These are phyloP conservation scores for Drosophila grimshawi DNA, from an alignment of 1,140 invertebrate species.

Conservation along the genomic window DNA sequence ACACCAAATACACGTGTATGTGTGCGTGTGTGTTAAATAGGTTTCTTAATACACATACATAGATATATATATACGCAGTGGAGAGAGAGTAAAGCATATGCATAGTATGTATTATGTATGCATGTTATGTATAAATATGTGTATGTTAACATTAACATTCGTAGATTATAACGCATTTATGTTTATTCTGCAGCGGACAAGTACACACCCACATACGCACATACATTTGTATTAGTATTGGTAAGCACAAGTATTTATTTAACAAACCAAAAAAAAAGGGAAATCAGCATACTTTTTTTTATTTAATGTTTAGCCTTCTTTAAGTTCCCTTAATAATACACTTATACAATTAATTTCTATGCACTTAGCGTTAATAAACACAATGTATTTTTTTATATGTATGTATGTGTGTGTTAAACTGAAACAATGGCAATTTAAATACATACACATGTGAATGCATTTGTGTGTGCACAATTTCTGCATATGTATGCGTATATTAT, in stretches of 20 bases:
- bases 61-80: slow-evolving; percentile 12
- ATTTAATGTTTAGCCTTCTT: slow-evolving; percentile 31
- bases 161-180: background rate
- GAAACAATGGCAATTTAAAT: slow-evolving; percentile 16
- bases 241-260: slow-evolving; percentile 4
- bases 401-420: slow-evolving; percentile 15
- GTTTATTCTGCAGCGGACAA: background rate
- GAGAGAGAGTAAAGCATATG: slow-evolving; percentile 28
- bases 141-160: background rate
- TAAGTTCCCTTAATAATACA: slow-evolving; percentile 15
- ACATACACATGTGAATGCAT: background rate
- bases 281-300: slow-evolving; percentile 30
- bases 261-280: slow-evolving; percentile 8
- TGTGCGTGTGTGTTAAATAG: slow-evolving; percentile 5
- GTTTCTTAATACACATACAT: slow-evolving; percentile 3
- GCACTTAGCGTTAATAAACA: slow-evolving; percentile 19
- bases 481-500: background rate
- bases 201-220: background rate
- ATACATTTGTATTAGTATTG: slow-evolving; percentile 7
- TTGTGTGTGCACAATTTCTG: slow-evolving; percentile 2
- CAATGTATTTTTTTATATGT: background rate
- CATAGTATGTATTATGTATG: slow-evolving; percentile 6
- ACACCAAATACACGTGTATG: background rate
- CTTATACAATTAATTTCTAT: background rate
- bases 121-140: slow-evolving; percentile 4